phyloP scores from a whole-genome alignment of 2,888 invertebrate genomes.

The Eupelmus urozonus region DNA sequence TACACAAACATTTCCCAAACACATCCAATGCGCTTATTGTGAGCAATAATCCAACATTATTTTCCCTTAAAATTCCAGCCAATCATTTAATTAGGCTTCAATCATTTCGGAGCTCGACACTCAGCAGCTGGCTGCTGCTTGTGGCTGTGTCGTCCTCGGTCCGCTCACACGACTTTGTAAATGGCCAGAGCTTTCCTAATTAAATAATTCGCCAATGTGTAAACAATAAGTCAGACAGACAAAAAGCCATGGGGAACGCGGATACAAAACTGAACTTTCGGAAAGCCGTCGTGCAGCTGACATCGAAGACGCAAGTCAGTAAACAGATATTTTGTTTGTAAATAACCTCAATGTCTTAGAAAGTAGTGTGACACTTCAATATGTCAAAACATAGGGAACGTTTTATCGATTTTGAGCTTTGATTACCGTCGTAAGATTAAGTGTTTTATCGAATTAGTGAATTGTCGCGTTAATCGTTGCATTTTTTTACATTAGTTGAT shows the following conservation, averaged over 20 bases:
- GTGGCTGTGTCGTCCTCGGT: too few species aligned
- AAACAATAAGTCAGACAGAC: neutral
- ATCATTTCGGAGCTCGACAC: too few species aligned
- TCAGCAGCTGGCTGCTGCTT: too few species aligned
- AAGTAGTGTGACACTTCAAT: conserved; percentile 17
- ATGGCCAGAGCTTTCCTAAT: neutral
- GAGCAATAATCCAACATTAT: too few species aligned
- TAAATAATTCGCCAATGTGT: conserved; percentile 15
- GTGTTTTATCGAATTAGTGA: too few species aligned
- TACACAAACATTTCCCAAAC: too few species aligned
- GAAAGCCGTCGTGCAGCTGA: conserved; percentile 98
- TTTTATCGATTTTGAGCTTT: conserved; percentile 15
- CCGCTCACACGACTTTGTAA: neutral
- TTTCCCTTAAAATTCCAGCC: too few species aligned
- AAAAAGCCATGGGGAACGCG: conserved; percentile 95
- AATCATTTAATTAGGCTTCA: too few species aligned
- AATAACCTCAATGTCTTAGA: conserved; percentile 4
- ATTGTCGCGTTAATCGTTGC: too few species aligned
- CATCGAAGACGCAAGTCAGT: conserved; percentile 95
- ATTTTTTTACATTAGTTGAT: neutral
- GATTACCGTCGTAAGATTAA: too few species aligned
- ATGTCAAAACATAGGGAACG: too few species aligned
- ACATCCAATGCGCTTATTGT: too few species aligned
- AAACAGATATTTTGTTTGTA: conserved; percentile 1
- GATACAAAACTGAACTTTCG: conserved; percentile 99